Conservation (phyloP, 2,797 vertebrate species). For the Phalloptychus januarius region DNA sequence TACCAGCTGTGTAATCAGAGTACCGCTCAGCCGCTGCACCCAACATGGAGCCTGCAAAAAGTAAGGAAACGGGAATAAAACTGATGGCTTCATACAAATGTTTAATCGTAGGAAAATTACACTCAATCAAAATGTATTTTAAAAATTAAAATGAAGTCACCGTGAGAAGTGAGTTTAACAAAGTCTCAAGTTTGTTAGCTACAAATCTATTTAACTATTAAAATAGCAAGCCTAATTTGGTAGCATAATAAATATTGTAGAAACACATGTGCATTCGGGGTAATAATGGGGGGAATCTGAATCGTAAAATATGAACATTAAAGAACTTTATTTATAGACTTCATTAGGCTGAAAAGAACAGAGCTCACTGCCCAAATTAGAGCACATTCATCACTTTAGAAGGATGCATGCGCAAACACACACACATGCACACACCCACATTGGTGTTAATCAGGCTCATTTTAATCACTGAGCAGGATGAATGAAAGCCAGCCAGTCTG, state of each 20-base stretch:
- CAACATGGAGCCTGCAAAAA: conserved; percentile 86
- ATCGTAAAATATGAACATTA: conserved; percentile 11
- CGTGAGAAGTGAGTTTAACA: not conserved
- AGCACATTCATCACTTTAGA: conserved; percentile 41
- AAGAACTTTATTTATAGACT: conserved; percentile 31
- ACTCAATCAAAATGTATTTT: not conserved
- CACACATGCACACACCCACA: not conserved
- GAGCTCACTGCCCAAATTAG: conserved; percentile 40
- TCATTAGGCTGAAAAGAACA: conserved; percentile 25
- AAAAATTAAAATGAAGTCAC: not conserved
- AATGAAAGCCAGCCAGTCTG: conserved; percentile 20
- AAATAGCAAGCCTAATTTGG: conserved; percentile 20
- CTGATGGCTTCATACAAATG: not conserved
- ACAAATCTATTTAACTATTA: conserved; percentile 13
- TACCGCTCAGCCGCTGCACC: conserved; percentile 90
- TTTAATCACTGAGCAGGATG: conserved; percentile 37
- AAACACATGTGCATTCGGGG: not conserved
- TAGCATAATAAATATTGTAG: conserved; percentile 26
- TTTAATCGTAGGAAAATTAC: not conserved
- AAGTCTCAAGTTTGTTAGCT: conserved; percentile 7
- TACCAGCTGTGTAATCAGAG: conserved; percentile 87
- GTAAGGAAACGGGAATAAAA: conserved; percentile 68
- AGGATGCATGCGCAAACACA: not conserved
- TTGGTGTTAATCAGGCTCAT: conserved; percentile 25
- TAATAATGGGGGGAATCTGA: conserved; percentile 6